Conservation (phyloP, 2,113 vertebrate genomes). For the Rhea americana region DNA sequence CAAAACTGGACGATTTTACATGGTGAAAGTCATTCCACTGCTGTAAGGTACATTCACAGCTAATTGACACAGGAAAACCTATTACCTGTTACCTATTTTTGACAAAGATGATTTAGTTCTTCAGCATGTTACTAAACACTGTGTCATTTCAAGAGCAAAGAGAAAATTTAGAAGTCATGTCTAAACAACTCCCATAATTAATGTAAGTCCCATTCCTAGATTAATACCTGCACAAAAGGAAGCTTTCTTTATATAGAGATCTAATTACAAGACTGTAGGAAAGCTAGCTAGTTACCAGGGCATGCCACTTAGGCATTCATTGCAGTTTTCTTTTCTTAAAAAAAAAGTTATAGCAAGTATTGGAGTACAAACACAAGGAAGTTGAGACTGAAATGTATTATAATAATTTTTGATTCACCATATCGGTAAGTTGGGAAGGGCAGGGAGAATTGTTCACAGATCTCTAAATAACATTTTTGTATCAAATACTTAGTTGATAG, state of each 20-base stretch:
- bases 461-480: background rate
- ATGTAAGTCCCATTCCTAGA: background rate
- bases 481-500: rapidly evolving
- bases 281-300: conserved; percentile 24
- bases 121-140: background rate
- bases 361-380: conserved; percentile 61
- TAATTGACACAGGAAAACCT: background rate
- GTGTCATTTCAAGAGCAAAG: conserved; percentile 20
- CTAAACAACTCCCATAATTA: conserved; percentile 28
- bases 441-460: background rate
- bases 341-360: background rate
- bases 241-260: conserved; percentile 12
- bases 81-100: background rate
- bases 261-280: conserved; percentile 47
- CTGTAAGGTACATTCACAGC: background rate
- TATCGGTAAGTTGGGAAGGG: conserved; percentile 8
- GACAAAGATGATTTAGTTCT: background rate
- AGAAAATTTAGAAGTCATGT: conserved; percentile 7
- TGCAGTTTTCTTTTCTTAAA: conserved; percentile 50
- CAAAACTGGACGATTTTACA: background rate
- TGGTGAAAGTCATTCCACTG: background rate
- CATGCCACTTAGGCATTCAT: conserved; percentile 24
- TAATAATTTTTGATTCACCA: conserved; percentile 23
- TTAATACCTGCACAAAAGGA: background rate
- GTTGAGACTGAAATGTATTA: background rate